Base-by-base conservation (phyloP, 2,113 vertebrate genomes). In the Otis tarda region DNA sequence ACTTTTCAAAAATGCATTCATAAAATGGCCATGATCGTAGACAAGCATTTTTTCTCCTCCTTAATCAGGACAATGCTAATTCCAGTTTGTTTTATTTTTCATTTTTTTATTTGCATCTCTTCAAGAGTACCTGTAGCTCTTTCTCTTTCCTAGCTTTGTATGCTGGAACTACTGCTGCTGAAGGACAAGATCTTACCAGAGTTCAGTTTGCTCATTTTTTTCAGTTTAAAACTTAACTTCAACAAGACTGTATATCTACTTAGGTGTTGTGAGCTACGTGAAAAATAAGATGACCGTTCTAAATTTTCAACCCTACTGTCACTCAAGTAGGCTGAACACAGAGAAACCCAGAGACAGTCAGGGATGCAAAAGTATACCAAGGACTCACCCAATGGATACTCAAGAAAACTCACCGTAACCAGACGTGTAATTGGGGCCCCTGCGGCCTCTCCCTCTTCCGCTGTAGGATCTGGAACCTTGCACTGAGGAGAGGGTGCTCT, bases 391-490 rank as follows among this genome's bases (percentile, higher is more conserved):
- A 15, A 20, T 3, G 65, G 39, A 39, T 17, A 52, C 33, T 50
- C 37, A 13, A n/a, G 68, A 55, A 61, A 41, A 73, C 96, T 95
- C 97, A 99, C 99, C 99, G 37, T 99, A 99, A 96, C 99, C 99
- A 93, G 99, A 98, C 7, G 98, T 99, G 97, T 99, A 99, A 97
- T 98, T 98, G 90, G 99, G 98, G 78, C 99, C 99, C 89, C 99
- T 98, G 91, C 99, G 99, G 70, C 99, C 99, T 79, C 99, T 98
- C 20, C 99, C 99, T 87, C 99, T 98, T 75, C 99, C 98, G 13
- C 98, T 99, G 98, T 99, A 99, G 90, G 99, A 99, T 68, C 99
- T 98, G 94, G 98, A 99, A 86, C 96, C 98, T 64, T 99, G 99
- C 70, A 98, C 95, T 30, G 99, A 98, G 92, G 98, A 98, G 47